Evolutionary conservation across 2,888 invertebrate species (phyloP), one percentile per base, ranked within the genome.

Genomic region (Caenorhabditis sp.): DNA sequence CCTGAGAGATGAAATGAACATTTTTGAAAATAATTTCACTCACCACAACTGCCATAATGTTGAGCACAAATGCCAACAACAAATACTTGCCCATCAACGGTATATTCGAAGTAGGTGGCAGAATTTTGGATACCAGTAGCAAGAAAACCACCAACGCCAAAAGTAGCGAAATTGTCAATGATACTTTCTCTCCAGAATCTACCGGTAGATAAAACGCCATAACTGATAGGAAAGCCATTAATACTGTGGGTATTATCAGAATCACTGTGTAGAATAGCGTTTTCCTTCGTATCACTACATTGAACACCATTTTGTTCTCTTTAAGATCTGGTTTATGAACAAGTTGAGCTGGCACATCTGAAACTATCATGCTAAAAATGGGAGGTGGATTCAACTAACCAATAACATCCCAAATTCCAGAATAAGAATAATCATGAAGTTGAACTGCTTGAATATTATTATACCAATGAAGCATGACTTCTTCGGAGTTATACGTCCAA

Each of bases 221-320:
- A 59, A 97, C 95, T 8, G 80, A 82, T 83, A 99, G 93, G 90
- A 99, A 97, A 82, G 97, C 97, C 90, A 99, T 99, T 82, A 99
- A 91, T 76, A 99, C 97, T 54, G 97, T 97, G 50, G 99, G 99
- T 84, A 99, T 92, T 88, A 99, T 97, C 90, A 99, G 93, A 90
- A 99, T 99, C 85, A 99, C 97, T 4, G 99, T 99, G 90, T 99
- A 99, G 91, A 99, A 99, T 68, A 99, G 91, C 3, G 99, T 97
- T 90, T 99, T 99, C 83, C 84, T 76, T 57, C 86, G 54, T 50
- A 86, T 85, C 31, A 84, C 83, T 3, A 82, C 67, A 53, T 82
- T 78, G 71, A 87, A 87, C 5, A 84, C 79, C 56, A 87, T 85
- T 62, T 82, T 81, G 60, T 85, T 85, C 58, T 83, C 78, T 68